A percentile compares a stretch with the other conserved stretches of the same genome.
Conservation (phyloP, 2,888 invertebrate species). For the Drosophila longiperda region DNA sequence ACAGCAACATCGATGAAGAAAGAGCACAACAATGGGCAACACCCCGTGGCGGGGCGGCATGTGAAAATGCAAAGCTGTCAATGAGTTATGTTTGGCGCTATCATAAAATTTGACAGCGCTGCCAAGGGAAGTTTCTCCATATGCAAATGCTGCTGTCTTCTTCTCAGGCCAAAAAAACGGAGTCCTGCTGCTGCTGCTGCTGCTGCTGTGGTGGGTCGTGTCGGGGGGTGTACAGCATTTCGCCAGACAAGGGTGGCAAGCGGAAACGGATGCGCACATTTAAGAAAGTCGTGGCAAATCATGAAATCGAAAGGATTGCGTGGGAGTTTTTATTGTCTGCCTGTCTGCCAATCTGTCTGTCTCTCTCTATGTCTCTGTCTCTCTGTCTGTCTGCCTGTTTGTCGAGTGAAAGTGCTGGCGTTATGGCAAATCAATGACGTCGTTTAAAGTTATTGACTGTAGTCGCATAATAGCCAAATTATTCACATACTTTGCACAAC, state of each 20-base stretch:
- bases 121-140: slow-evolving; percentile 63
- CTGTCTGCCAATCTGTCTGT: neutral
- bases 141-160: slow-evolving; percentile 69
- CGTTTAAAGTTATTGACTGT: slow-evolving; percentile 23
- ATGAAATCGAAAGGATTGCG: slow-evolving; percentile 66
- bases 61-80: slow-evolving; percentile 81
- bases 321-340: slow-evolving; percentile 3
- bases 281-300: slow-evolving; percentile 63
- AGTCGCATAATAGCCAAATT: slow-evolving; percentile 1
- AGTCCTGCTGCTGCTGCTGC: neutral
- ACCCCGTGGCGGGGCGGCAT: slow-evolving; percentile 59
- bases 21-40: slow-evolving; percentile 19
- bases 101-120: slow-evolving; percentile 82
- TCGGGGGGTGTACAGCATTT: neutral
- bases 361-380: neutral
- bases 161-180: slow-evolving; percentile 8
- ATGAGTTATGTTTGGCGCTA: slow-evolving; percentile 81
- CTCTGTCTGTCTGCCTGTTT: slow-evolving; percentile 28
- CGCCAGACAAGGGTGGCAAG: slow-evolving; percentile 39
- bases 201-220: neutral
- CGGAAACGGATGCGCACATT: slow-evolving; percentile 70
- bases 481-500: slow-evolving; percentile 1
- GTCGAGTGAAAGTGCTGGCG: slow-evolving; percentile 47
- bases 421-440: slow-evolving; percentile 54
- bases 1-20: neutral